A percentile compares a stretch with the other conserved stretches of the same genome.
Conservation (phyloP, 2,113 vertebrate species). For the Symphodus melops region DNA sequence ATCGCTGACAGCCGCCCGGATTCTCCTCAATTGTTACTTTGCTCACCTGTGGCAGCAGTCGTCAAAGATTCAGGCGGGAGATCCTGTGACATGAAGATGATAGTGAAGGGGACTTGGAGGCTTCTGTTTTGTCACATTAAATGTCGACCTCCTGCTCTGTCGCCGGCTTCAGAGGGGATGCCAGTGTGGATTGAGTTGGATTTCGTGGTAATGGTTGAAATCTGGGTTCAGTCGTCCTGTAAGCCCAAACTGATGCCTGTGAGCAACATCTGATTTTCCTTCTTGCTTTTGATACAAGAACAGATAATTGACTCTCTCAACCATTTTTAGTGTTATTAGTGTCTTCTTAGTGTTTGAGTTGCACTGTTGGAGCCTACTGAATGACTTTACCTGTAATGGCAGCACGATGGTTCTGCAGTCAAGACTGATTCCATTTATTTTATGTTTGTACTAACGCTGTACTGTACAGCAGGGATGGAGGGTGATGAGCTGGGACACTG, state of each 20-base stretch:
- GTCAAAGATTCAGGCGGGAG: slow-evolving; percentile 27
- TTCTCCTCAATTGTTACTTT: slow-evolving; percentile 24
- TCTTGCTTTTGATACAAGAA: too few species aligned
- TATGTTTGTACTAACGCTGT: background rate
- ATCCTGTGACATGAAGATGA: slow-evolving; percentile 22
- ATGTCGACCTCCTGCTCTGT: background rate
- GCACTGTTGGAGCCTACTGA: background rate
- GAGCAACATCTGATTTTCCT: too few species aligned
- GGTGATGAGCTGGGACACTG: background rate
- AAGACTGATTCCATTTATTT: slow-evolving; percentile 2
- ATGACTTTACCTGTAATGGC: background rate
- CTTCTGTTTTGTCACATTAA: background rate
- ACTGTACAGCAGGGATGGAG: slow-evolving; percentile 6
- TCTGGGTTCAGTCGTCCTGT: too few species aligned
- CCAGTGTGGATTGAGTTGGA: background rate
- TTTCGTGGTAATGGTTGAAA: background rate
- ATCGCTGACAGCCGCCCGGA: slow-evolving; percentile 18
- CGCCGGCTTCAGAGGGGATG: background rate
- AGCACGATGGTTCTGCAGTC: background rate
- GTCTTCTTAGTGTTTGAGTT: background rate
- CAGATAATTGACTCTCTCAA: too few species aligned
- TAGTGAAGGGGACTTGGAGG: slow-evolving; percentile 1
- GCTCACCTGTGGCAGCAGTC: slow-evolving; percentile 32
- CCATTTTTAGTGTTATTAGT: too few species aligned
- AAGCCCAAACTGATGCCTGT: too few species aligned